Base-by-base conservation (phyloP, 2,113 vertebrate genomes). In the Brachionichthys hirsutus region DNA sequence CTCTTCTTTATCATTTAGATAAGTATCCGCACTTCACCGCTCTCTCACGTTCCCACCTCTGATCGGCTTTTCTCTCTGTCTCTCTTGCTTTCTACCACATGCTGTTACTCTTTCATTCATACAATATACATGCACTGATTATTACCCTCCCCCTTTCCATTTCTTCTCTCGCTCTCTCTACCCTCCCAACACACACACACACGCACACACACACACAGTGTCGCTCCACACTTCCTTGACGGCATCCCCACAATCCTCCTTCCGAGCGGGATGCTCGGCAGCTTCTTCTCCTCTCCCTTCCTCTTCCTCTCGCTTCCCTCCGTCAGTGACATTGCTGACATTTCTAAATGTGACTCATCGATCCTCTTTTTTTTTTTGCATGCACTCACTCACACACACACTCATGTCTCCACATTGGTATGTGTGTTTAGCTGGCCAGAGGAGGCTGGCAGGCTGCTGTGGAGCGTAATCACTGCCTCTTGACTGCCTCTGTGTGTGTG, bases 161-260 rank as follows among this genome's bases (percentile, higher is more conserved):
- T 9, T 18, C 40, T 44, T 65, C 16, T 51, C 36, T 52, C 40
- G 36, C 60, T 40, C 20, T 34, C 40, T 38, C 43, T 46, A 42
- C 41, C 30, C n/a, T 1, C 18, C 6, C 14, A n/a, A n/a, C n/a
- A n/a, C n/a, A n/a, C n/a, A n/a, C n/a, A n/a, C n/a, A n/a, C n/a
- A n/a, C n/a, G n/a, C n/a, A n/a, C n/a, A n/a, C n/a, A n/a, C n/a
- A n/a, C n/a, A n/a, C n/a, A n/a, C n/a, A n/a, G n/a, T 80, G 64
- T 76, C 70, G 47, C 80, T 72, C 74, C 54, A 66, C 77, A 81
- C 85, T 87, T 90, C 82, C 87, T 89, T 83, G 88, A 88, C 84
- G 88, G 67, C 83, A 78, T 80, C 83, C 80, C 74, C 80, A 77
- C 77, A 81, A 59, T 83, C 71, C 62, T 73, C 59, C 61, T 70